phyloP scores from a whole-genome alignment of 2,888 invertebrate genomes.

The Cybosia mesomella region DNA sequence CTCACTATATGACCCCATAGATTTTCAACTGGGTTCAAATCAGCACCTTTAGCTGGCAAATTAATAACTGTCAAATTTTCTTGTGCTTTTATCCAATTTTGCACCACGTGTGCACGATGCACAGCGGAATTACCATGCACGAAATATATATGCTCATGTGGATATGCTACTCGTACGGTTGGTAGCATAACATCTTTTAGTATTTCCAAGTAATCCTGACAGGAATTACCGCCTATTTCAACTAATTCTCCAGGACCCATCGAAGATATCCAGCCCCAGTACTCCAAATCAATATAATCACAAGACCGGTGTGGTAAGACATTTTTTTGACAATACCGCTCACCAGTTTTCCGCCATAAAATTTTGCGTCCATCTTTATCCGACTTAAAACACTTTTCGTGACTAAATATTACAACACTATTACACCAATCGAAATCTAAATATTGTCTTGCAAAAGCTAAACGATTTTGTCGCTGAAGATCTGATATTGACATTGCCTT shows the following conservation, averaged over 20 bases:
- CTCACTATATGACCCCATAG: not conserved
- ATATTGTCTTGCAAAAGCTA: not conserved
- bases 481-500: not conserved
- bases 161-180: not conserved
- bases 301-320: not conserved
- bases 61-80: not conserved
- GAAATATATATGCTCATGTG: not conserved
- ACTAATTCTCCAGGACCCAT: not conserved
- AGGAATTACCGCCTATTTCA: not conserved
- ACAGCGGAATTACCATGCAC: not conserved
- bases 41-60: not conserved
- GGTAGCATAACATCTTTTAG: not conserved
- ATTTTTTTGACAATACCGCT: not conserved
- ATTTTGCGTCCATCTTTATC: not conserved
- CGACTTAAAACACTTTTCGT: slow-evolving; percentile 6
- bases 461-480: not conserved
- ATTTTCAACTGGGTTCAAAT: not conserved
- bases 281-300: not conserved
- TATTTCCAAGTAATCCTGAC: not conserved
- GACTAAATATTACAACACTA: slow-evolving; percentile 1
- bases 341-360: not conserved
- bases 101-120: not conserved
- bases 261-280: not conserved
- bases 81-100: not conserved
- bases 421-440: not conserved